Evolutionary conservation across 2,113 vertebrate genomes (phyloP), one percentile per base, ranked within the genome.

Genomic region (Zosterops borbonicus): DNA sequence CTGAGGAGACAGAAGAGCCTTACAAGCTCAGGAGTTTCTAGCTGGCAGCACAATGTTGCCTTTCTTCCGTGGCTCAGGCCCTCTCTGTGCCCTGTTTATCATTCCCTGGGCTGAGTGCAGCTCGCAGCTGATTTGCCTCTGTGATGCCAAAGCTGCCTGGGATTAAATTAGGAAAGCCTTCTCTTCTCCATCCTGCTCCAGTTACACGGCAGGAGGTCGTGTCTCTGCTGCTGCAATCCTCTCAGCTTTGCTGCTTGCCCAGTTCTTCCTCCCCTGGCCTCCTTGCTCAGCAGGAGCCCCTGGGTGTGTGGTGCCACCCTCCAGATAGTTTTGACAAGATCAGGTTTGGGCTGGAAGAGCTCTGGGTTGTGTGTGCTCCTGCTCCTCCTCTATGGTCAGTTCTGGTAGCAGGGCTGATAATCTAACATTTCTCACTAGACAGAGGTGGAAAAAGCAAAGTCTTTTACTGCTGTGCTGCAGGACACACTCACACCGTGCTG

Each of bases 41-140:
- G 80, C 83, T 79, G 77, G 65, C 50, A 89, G 83, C 89, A 98
- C 96, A 98, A 97, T 94, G 92, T 81, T 5, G 24, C 80, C 95
- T 96, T 98, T 98, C 97, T 98, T 97, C 55, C 35, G 44, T 52
- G 74, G 35, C 87, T 84, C 84, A 83, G 83, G 94, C 82, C 75
- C 75, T 83, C 86, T 95, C 92, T 93, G 87, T 93, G 88, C 81
- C 81, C 49, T 14, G 22, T 96, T 96, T 90, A 74, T 94, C 89
- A 41, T 89, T 95, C 92, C 60, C 82, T 33, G 76, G 65, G 85
- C 86, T 91, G 82, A 14, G 59, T 13, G 22, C 62, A 85, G 84
- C 73, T 70, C 1, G 41, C 83, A 83, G 90, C 80, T 95, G 85
- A 97, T 94, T 96, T 84, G 68, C 53, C 73, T 87, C 47, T 5